Percentiles rank a stretch among this genome's conserved stretches.
These are phyloP conservation scores for Rhamnusium bicolor DNA, from an alignment of 2,888 invertebrate genomes.

Conservation along the genomic window DNA sequence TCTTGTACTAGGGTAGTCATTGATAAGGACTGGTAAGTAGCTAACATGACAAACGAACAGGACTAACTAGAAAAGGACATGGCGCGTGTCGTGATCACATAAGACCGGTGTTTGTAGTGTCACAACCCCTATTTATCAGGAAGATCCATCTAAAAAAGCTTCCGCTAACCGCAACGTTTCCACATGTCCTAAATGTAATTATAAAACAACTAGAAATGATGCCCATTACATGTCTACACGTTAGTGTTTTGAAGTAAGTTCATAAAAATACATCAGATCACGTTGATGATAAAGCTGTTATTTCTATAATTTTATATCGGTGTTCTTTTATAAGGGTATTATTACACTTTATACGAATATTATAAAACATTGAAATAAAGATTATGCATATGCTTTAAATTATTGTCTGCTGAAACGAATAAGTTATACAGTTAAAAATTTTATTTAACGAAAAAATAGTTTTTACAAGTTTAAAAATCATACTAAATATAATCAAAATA, in stretches of 20 bases:
- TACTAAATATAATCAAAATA: too few relatives aligned
- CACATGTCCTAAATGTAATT: conserved; percentile 44
- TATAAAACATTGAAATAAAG: not conserved
- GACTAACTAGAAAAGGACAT: conserved; percentile 46
- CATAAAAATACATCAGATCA: conserved; percentile 34
- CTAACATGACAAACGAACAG: conserved; percentile 29
- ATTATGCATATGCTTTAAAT: not conserved
- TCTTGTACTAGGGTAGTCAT: not conserved
- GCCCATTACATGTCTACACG: conserved; percentile 46
- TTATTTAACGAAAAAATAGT: too few relatives aligned
- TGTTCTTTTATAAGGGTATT: conserved; percentile 22
- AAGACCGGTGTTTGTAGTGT: conserved; percentile 63
- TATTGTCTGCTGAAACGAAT: not conserved
- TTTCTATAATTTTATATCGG: conserved; percentile 22
- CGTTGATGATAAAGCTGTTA: not conserved
- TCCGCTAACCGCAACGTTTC: conserved; percentile 56
- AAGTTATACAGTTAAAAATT: too few relatives aligned
- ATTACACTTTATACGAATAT: conserved; percentile 13
- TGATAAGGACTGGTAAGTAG: conserved; percentile 1
- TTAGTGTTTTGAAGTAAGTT: conserved; percentile 42
- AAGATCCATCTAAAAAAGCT: conserved; percentile 56
- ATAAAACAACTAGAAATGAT: conserved; percentile 45
- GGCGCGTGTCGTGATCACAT: conserved; percentile 59
- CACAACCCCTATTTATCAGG: conserved; percentile 59
- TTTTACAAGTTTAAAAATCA: too few relatives aligned